Conservation (phyloP, 2,888 invertebrate species). For the Athalia rosae region DNA sequence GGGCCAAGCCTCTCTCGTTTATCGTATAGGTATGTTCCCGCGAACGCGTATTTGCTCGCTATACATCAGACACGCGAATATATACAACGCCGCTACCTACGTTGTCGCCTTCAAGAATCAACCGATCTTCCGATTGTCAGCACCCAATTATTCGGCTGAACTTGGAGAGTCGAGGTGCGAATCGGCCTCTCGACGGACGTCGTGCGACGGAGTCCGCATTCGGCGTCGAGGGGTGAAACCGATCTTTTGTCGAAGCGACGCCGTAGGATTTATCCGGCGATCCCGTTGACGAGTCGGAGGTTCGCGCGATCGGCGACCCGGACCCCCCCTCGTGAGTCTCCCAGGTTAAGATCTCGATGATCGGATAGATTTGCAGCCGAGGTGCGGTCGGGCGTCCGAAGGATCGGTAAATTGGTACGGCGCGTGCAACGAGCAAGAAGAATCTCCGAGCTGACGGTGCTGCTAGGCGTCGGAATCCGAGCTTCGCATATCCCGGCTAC, state of each 20-base stretch:
- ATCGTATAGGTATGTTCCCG: background rate
- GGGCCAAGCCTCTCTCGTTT: slow-evolving; percentile 6
- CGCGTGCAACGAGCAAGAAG: slow-evolving; percentile 55
- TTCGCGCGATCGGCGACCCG: slow-evolving; percentile 22
- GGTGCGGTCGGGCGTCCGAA: background rate
- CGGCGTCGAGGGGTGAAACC: background rate
- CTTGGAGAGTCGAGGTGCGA: background rate
- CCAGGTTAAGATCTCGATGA: slow-evolving; percentile 41
- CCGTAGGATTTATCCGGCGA: no score
- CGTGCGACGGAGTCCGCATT: background rate
- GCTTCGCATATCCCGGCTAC: slow-evolving; percentile 60
- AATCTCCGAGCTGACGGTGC: slow-evolving; percentile 59
- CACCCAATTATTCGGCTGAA: slow-evolving; percentile 26
- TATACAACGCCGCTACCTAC: no score
- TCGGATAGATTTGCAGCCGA: background rate
- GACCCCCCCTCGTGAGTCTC: slow-evolving; percentile 13
- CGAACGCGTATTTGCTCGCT: background rate
- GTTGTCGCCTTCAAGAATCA: background rate
- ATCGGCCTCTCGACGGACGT: background rate
- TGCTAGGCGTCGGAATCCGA: slow-evolving; percentile 62
- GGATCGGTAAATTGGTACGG: slow-evolving; percentile 46
- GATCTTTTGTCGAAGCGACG: background rate
- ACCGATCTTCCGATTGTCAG: slow-evolving; percentile 14
- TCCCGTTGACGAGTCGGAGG: slow-evolving; percentile 2
- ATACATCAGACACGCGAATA: background rate